Conservation (phyloP, 2,888 invertebrate species). For the Hirtodrosophila confusa region DNA sequence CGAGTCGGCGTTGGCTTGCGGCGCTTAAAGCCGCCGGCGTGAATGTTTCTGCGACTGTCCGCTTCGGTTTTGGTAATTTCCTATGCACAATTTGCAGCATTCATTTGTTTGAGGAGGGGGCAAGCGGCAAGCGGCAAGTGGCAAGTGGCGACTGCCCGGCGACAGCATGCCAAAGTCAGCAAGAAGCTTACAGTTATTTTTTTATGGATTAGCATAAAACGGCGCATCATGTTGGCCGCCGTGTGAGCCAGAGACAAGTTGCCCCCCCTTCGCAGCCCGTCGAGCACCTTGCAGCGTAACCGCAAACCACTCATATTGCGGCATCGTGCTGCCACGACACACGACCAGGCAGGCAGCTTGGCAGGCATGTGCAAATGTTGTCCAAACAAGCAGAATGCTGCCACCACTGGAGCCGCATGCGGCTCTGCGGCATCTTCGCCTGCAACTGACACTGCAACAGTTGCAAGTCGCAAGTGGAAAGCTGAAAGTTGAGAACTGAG, state of each 20-base stretch:
- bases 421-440: slow-evolving; percentile 27
- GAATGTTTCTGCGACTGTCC: slow-evolving; percentile 20
- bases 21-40: slow-evolving; percentile 8
- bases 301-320: slow-evolving; percentile 34
- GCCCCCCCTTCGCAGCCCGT: slow-evolving; percentile 1
- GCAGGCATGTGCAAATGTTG: slow-evolving; percentile 34
- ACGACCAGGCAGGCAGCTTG: too few species aligned
- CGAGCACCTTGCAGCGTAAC: slow-evolving; percentile 23
- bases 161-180: slow-evolving; percentile 12
- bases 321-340: slow-evolving; percentile 32
- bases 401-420: slow-evolving; percentile 18
- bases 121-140: slow-evolving; percentile 3
- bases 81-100: slow-evolving; percentile 60
- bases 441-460: slow-evolving; percentile 20
- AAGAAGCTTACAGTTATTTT: background rate
- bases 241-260: too few species aligned
- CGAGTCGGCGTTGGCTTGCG: slow-evolving; percentile 24
- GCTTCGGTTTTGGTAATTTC: slow-evolving; percentile 20
- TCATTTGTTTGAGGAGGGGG: slow-evolving; percentile 47
- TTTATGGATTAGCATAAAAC: slow-evolving; percentile 1
- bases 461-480: slow-evolving; percentile 2
- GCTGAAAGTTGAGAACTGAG: slow-evolving; percentile 2
- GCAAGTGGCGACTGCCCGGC: slow-evolving; percentile 12
- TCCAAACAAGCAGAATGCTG: slow-evolving; percentile 9
- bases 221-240: slow-evolving; percentile 6